Evolutionary conservation across 2,888 invertebrate genomes (phyloP).

Genomic region (Parasteatoda lunata): DNA sequence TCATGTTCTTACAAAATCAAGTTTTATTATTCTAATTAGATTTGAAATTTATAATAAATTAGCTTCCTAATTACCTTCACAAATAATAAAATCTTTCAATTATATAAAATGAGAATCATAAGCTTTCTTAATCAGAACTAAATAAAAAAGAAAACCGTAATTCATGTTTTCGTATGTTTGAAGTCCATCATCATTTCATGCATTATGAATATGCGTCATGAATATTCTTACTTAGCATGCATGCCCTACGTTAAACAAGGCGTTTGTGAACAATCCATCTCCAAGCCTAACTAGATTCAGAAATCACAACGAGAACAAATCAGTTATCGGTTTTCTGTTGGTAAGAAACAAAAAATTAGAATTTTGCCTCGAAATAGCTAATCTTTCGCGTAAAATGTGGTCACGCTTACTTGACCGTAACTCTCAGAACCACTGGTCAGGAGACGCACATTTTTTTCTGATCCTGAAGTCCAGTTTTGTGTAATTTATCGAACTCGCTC

Average conservation of each 20-base stretch:
- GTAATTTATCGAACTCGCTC: conserved; percentile 48
- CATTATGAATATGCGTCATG: conserved; percentile 33
- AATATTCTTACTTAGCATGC: conserved; percentile 56
- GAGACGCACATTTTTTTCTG: conserved; percentile 16
- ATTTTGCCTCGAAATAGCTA: conserved; percentile 32
- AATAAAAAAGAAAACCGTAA: too few species aligned
- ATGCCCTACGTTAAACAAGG: conserved; percentile 17
- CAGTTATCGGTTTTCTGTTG: conserved; percentile 26
- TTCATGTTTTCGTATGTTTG: too few species aligned
- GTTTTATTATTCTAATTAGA: too few species aligned
- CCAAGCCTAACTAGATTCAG: conserved; percentile 24
- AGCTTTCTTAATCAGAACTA: too few species aligned
- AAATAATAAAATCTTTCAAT: too few species aligned
- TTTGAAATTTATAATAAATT: too few species aligned
- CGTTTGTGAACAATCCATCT: conserved; percentile 58
- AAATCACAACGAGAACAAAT: conserved; percentile 53
- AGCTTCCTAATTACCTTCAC: too few species aligned
- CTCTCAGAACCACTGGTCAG: conserved; percentile 14
- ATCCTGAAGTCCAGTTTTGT: conserved; percentile 16
- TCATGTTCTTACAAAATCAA: too few species aligned
- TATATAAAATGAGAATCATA: too few species aligned
- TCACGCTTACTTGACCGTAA: conserved; percentile 55
- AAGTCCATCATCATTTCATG: conserved; percentile 20
- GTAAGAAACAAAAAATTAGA: conserved; percentile 1
- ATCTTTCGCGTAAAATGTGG: conserved; percentile 14